Conservation (phyloP, 2,113 vertebrate genomes). For the Ibidorhyncha struthersii region DNA sequence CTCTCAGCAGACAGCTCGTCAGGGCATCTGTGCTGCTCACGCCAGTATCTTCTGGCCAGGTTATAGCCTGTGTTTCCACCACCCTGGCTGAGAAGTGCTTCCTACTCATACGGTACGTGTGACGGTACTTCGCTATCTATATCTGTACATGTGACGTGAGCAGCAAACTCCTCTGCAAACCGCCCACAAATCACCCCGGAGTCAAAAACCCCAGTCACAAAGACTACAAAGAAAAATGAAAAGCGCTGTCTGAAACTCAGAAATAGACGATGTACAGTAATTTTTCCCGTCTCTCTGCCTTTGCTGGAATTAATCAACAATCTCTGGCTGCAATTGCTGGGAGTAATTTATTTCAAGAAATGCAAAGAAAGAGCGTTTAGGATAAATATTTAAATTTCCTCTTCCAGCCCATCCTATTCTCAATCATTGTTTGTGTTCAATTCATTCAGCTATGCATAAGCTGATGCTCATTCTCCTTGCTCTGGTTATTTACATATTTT, state of each 20-base stretch:
- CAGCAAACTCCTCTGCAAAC: conserved; percentile 36
- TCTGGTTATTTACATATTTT: conserved; percentile 48
- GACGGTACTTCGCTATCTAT: background rate
- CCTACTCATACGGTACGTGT: background rate
- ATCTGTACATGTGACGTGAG: background rate
- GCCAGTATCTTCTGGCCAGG: background rate
- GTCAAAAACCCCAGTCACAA: conserved; percentile 84
- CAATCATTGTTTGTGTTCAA: conserved; percentile 60
- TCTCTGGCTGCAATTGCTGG: conserved; percentile 47
- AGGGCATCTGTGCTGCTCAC: background rate
- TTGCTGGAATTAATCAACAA: conserved; percentile 67
- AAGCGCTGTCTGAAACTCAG: conserved; percentile 76
- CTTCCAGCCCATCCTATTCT: conserved; percentile 51
- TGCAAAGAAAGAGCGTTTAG: conserved; percentile 56
- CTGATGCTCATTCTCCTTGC: conserved; percentile 6
- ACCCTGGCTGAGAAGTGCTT: background rate
- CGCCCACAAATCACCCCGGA: conserved; percentile 81
- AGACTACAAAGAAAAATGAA: conserved; percentile 83
- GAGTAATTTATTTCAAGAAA: conserved; percentile 64
- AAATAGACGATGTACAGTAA: conserved; percentile 25
- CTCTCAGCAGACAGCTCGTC: background rate
- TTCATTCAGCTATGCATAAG: conserved; percentile 48
- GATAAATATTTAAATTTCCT: conserved; percentile 67
- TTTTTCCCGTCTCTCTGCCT: conserved; percentile 11
- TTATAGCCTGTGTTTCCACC: background rate